Evolutionary conservation across 2,888 invertebrate genomes (phyloP), one percentile per base, ranked within the genome.

Genomic region (Megastigmus dorsalis): DNA sequence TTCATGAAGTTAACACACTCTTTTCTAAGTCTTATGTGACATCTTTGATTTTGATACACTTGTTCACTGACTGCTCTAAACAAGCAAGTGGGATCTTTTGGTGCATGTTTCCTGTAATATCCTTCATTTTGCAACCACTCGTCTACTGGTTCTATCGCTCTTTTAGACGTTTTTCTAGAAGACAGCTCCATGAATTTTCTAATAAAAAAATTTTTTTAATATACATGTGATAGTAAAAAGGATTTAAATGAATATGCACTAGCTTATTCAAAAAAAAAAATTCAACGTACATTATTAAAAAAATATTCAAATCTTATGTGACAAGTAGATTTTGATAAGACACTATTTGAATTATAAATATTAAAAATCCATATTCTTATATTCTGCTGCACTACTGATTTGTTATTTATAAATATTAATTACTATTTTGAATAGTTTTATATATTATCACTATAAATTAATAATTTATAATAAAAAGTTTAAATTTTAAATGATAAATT

Each of bases 51-150:
- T 62, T 89, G 86, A 82, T 90, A 92, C 43, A 93, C 91, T 89
- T 96, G 96, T 88, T 97, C 97, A 41, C 97, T 94, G 63, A 96
- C 93, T 10, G 95, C 95, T 81, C 97, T 92, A 89, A 97, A 97
- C 57, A 97, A 89, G 85, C 95, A 96, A 75, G 95, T 95, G 63
- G 95, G 93, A 90, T 97, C 97, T 83, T 94, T 93, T 66, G 97
- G 95, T 18, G 94, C 93, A 83, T 95, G 94, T 90, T 97, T 97
- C 81, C 97, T 91, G 87, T 94, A 96, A 84, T 93, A 93, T 45
- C 95, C 95, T 86, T 94, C 91, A 79, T 92, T 91, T 81, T 95
- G 95, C 80, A 97, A 89, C 92, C 94, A 95, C 82, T 93, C 92
- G 86, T 96, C 96, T 63, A 92, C 87, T 1, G 88, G 85, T 36